Conservation (phyloP, 2,113 vertebrate genomes). For the Sander lucioperca region DNA sequence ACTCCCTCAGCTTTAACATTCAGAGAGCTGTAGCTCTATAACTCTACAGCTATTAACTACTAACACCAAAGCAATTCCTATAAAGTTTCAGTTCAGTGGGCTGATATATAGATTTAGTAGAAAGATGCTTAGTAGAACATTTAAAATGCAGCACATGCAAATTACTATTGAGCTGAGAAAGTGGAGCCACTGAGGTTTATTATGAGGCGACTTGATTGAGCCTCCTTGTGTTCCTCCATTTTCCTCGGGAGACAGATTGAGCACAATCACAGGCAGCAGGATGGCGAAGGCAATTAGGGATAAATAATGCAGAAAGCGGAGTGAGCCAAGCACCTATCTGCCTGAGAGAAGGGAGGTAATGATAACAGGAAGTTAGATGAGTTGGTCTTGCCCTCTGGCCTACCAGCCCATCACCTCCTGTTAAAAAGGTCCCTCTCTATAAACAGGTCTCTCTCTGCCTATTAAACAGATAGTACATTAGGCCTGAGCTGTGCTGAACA, state of each 20-base stretch:
- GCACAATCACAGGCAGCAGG: constrained; percentile 42
- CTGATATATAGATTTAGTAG: constrained; percentile 65
- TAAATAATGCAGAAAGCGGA: constrained; percentile 56
- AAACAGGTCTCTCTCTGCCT: constrained; percentile 79
- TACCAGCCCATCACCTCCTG: constrained; percentile 70
- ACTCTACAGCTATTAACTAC: constrained; percentile 71
- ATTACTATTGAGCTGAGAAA: constrained; percentile 58
- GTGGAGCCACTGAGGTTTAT: constrained; percentile 55
- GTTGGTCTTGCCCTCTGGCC: constrained; percentile 75
- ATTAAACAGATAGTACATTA: constrained; percentile 84
- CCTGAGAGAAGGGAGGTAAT: constrained; percentile 71
- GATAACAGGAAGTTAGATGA: constrained; percentile 81
- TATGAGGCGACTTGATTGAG: constrained; percentile 51
- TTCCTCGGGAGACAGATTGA: constrained; percentile 48
- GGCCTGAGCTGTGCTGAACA: constrained; percentile 61
- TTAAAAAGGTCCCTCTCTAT: constrained; percentile 73
- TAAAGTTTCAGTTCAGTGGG: constrained; percentile 71
- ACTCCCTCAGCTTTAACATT: constrained; percentile 37
- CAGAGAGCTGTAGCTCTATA: constrained; percentile 35
- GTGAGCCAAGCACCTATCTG: constrained; percentile 65
- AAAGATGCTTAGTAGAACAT: constrained; percentile 69
- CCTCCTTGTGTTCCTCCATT: constrained; percentile 49
- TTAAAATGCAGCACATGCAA: constrained; percentile 74
- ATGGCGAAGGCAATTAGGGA: constrained; percentile 51
- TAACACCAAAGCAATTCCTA: constrained; percentile 69